A percentile compares a stretch with the other conserved stretches of the same genome.
Conservation (phyloP, 2,888 invertebrate genomes). For the Nezara viridula region DNA sequence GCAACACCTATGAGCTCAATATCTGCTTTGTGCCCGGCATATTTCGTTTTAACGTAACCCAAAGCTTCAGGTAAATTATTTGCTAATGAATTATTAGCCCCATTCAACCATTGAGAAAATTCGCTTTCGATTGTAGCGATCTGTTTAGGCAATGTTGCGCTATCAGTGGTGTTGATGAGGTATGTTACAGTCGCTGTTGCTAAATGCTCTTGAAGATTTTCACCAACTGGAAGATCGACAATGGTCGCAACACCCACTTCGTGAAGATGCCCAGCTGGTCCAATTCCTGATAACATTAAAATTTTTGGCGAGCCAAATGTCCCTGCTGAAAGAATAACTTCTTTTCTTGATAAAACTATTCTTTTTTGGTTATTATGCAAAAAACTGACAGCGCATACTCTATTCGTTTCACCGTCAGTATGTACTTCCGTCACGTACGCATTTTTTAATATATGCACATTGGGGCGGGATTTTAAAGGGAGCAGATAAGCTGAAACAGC, state of each 20-base stretch:
- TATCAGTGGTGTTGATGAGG: constrained; percentile 61
- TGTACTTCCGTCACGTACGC: constrained; percentile 73
- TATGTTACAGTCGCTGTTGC: constrained; percentile 60
- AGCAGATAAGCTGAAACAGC: constrained; percentile 65
- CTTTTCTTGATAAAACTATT: constrained; percentile 74
- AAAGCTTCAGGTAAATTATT: constrained; percentile 80
- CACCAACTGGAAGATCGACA: constrained; percentile 74
- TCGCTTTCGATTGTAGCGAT: constrained; percentile 38
- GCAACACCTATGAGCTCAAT: constrained; percentile 85
- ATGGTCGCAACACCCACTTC: constrained; percentile 73
- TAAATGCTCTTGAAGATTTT: constrained; percentile 71
- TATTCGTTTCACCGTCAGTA: constrained; percentile 71
- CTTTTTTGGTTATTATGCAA: constrained; percentile 70
- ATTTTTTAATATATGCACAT: constrained; percentile 74
- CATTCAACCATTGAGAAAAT: constrained; percentile 73
- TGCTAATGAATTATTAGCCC: constrained; percentile 65
- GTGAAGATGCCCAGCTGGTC: constrained; percentile 75
- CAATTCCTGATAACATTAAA: constrained; percentile 84
- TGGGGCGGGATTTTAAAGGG: constrained; percentile 67
- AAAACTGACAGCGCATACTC: constrained; percentile 74
- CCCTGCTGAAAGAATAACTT: constrained; percentile 82
- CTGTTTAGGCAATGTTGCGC: constrained; percentile 57
- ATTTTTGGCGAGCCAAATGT: constrained; percentile 86
- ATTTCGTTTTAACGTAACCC: constrained; percentile 80
- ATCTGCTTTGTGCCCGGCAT: constrained; percentile 79